Percentiles rank a stretch among this genome's conserved stretches.
Evolutionary conservation across 2,797 vertebrate genomes (phyloP).

Genomic region (Ataeniobius toweri): DNA sequence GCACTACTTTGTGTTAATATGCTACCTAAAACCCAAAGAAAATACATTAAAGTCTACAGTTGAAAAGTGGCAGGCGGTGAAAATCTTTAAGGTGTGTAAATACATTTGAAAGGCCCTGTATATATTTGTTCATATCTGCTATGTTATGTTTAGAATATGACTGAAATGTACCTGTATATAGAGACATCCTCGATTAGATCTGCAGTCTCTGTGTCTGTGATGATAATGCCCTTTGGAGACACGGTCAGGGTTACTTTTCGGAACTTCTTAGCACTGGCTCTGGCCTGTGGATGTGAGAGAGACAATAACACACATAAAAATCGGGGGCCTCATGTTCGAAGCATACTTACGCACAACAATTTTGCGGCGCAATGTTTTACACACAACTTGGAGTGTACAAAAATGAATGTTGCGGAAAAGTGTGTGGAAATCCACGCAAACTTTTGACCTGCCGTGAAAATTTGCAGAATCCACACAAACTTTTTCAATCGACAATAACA

Average conservation of each 20-base stretch:
- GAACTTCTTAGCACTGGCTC: slow-evolving; percentile 88
- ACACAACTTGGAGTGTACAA: too few species aligned
- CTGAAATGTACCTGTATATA: slow-evolving; percentile 86
- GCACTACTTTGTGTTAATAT: not conserved
- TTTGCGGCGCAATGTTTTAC: too few species aligned
- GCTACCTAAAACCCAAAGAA: not conserved
- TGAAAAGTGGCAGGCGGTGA: not conserved
- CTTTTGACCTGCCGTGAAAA: too few species aligned
- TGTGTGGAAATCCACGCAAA: too few species aligned
- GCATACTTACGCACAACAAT: too few species aligned
- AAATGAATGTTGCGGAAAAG: too few species aligned
- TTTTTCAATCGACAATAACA: too few species aligned
- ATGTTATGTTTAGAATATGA: not conserved
- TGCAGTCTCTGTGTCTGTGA: slow-evolving; percentile 86
- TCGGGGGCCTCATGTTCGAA: not conserved
- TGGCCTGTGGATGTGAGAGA: slow-evolving; percentile 78
- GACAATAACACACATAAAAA: slow-evolving; percentile 4
- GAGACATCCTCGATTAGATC: slow-evolving; percentile 89
- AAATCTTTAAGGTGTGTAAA: not conserved
- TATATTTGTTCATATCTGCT: not conserved
- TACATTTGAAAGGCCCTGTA: not conserved
- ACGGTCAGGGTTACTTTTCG: slow-evolving; percentile 90
- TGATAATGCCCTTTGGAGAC: slow-evolving; percentile 88
- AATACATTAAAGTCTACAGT: not conserved
- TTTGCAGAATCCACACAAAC: too few species aligned